A percentile compares a stretch with the other conserved stretches of the same genome.
Conservation (phyloP, 2,113 vertebrate species). For the Bambusicola thoracicus region DNA sequence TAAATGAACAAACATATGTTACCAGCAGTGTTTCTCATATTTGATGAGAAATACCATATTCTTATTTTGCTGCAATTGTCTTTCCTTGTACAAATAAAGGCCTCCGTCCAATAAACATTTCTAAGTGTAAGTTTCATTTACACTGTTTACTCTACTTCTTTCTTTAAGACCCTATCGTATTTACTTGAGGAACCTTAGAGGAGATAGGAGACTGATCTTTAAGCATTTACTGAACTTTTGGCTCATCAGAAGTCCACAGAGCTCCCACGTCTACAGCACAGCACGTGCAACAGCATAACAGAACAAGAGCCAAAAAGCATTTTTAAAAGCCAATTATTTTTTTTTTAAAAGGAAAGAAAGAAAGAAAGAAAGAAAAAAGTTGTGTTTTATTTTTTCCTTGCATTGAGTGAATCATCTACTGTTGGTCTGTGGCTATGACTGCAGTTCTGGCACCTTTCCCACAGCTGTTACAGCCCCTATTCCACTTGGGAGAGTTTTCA, state of each 20-base stretch:
- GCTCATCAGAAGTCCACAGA: not conserved
- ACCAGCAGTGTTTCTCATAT: slow-evolving; percentile 24
- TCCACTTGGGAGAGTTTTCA: slow-evolving; percentile 43
- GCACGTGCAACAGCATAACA: not conserved
- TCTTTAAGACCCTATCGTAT: not conserved
- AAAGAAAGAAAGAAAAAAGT: not conserved
- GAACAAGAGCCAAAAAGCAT: not conserved
- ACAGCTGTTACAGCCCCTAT: not conserved
- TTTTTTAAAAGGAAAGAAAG: no score
- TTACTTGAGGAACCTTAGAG: not conserved
- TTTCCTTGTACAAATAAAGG: slow-evolving; percentile 35
- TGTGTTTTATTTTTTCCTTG: not conserved
- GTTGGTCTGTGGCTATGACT: slow-evolving; percentile 21
- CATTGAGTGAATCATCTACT: slow-evolving; percentile 2
- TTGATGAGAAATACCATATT: slow-evolving; percentile 38
- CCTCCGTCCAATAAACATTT: slow-evolving; percentile 31
- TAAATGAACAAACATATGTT: slow-evolving; percentile 54
- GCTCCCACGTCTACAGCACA: not conserved
- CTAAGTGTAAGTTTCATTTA: not conserved
- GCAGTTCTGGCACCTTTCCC: not conserved
- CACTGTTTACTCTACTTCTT: not conserved
- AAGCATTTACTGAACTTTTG: not conserved
- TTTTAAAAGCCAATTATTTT: not conserved
- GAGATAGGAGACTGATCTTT: not conserved
- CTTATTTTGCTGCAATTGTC: slow-evolving; percentile 41